Evolutionary conservation across 2,797 vertebrate genomes (phyloP).

Genomic region (Malacoraja senta): DNA sequence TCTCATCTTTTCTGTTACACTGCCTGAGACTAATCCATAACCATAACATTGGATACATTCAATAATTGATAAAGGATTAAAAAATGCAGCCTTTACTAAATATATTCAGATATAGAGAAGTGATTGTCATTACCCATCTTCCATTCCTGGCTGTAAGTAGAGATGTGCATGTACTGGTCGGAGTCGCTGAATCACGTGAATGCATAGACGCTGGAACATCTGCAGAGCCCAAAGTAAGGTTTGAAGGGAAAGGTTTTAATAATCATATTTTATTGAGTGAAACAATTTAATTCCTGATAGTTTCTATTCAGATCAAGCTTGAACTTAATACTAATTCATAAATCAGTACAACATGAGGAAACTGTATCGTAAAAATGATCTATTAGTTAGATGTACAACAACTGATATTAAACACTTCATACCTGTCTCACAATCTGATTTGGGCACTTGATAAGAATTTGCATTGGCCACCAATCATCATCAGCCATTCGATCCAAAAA

Average conservation of each 20-base stretch:
- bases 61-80: no score
- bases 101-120: not conserved
- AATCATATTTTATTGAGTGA: constrained; percentile 37
- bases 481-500: constrained; percentile 98
- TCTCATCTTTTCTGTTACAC: no score
- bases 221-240: constrained; percentile 50
- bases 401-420: constrained; percentile 26
- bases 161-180: constrained; percentile 93
- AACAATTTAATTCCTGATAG: constrained; percentile 39
- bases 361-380: not conserved
- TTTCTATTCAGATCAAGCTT: not conserved
- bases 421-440: constrained; percentile 98
- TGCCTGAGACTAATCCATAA: no score
- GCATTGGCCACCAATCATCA: constrained; percentile 99
- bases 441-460: constrained; percentile 97
- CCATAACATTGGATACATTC: no score
- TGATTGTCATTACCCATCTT: constrained; percentile 73
- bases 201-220: constrained; percentile 98
- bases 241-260: constrained; percentile 3
- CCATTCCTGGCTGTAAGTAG: constrained; percentile 94
- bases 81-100: not conserved
- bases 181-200: constrained; percentile 93
- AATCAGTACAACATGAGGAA: not conserved
- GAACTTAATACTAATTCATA: not conserved
- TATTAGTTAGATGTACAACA: not conserved